Percentiles rank a stretch among this genome's conserved stretches.
phyloP scores from a whole-genome alignment of 2,113 vertebrate genomes.

The Phyllostomus discolor region DNA sequence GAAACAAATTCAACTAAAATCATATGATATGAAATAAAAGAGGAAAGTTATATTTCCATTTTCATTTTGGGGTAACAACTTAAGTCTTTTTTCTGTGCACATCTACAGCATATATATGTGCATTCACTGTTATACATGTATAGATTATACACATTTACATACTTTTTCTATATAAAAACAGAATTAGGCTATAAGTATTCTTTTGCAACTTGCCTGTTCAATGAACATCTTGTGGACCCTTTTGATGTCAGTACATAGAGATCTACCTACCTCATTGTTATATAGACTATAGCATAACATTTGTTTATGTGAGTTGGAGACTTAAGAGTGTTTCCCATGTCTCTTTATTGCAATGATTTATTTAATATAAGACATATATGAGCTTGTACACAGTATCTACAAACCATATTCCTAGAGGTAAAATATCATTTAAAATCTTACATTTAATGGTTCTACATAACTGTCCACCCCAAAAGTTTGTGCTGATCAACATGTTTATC shows the following conservation, averaged over 20 bases:
- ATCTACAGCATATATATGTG: background rate
- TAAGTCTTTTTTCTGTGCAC: background rate
- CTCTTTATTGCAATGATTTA: background rate
- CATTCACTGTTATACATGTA: background rate
- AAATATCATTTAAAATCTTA: slow-evolving; percentile 20
- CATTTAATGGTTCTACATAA: background rate
- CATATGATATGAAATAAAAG: background rate
- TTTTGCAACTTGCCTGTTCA: background rate
- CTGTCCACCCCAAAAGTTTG: background rate
- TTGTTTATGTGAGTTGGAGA: background rate
- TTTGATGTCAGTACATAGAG: background rate
- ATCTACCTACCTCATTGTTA: background rate
- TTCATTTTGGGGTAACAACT: background rate
- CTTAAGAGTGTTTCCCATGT: background rate
- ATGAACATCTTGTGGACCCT: background rate
- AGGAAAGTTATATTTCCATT: background rate
- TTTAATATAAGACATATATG: background rate
- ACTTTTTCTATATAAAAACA: background rate
- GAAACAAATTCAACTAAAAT: background rate
- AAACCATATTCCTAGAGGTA: background rate
- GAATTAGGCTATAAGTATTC: background rate
- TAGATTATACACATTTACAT: background rate
- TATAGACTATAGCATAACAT: background rate
- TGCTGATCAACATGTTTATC: background rate
- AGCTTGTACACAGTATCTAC: background rate